A percentile compares a stretch with the other conserved stretches of the same genome.
Conservation (phyloP, 2,113 vertebrate genomes). For the Eurypyga helias region DNA sequence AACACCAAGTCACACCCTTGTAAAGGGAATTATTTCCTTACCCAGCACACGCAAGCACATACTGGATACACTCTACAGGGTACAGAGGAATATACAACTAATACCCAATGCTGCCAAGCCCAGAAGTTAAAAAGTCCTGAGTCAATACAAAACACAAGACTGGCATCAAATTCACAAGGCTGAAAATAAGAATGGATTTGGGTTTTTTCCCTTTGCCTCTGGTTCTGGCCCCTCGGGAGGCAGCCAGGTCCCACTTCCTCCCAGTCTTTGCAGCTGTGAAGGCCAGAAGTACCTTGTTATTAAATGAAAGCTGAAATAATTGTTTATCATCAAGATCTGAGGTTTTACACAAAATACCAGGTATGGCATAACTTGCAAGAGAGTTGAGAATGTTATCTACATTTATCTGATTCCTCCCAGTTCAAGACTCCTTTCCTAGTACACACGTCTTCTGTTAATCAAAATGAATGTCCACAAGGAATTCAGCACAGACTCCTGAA, state of each 20-base stretch:
- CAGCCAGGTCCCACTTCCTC: constrained; percentile 16
- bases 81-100: background rate
- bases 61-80: background rate
- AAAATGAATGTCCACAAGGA: constrained; percentile 65
- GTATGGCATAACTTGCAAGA: constrained; percentile 10
- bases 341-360: constrained; percentile 14
- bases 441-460: constrained; percentile 60
- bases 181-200: background rate
- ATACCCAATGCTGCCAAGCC: background rate
- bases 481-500: constrained; percentile 63
- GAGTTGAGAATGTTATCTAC: constrained; percentile 40
- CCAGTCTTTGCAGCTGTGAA: background rate
- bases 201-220: background rate
- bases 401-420: constrained; percentile 40
- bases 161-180: background rate
- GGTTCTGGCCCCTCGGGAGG: constrained; percentile 5
- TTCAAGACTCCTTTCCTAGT: constrained; percentile 22
- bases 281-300: constrained; percentile 34
- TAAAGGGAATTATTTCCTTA: background rate
- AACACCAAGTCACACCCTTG: background rate
- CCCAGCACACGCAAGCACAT: fast-evolving
- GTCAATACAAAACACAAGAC: background rate
- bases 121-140: background rate
- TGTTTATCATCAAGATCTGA: constrained; percentile 18
- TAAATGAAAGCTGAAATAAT: constrained; percentile 45